Conservation (phyloP, 2,797 vertebrate genomes). For the Tenualosa ilisha region DNA sequence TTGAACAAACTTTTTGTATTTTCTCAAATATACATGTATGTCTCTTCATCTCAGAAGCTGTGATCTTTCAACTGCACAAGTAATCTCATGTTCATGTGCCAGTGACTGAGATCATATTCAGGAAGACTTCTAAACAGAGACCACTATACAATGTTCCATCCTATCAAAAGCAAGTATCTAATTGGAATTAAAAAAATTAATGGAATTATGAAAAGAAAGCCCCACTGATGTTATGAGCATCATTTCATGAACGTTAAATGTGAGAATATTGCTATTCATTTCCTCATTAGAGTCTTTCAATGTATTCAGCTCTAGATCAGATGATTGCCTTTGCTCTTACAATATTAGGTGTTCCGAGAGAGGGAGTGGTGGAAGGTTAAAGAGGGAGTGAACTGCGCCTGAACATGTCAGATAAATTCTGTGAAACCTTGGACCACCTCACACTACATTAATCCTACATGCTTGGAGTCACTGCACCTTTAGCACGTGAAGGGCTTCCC, state of each 20-base stretch:
- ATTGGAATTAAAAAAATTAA: too few relatives aligned
- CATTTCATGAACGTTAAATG: background rate
- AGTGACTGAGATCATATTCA: background rate
- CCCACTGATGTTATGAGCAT: background rate
- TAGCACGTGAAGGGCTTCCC: background rate
- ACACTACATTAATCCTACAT: constrained; percentile 11
- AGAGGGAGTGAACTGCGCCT: background rate
- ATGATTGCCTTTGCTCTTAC: background rate
- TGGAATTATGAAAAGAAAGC: background rate
- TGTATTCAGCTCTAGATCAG: background rate
- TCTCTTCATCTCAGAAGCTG: background rate
- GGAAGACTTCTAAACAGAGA: background rate
- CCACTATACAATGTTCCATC: background rate
- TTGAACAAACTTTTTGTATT: background rate
- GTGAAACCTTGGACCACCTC: background rate
- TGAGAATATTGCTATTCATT: background rate
- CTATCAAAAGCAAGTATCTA: background rate
- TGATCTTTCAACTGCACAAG: background rate
- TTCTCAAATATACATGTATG: background rate
- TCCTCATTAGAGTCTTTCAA: background rate
- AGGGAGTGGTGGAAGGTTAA: background rate
- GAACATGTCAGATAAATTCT: background rate
- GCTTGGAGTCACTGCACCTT: background rate
- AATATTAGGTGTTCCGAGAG: background rate
- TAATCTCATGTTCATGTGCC: background rate